Conservation (phyloP, 2,113 vertebrate genomes). For the Sminthopsis crassicaudata region DNA sequence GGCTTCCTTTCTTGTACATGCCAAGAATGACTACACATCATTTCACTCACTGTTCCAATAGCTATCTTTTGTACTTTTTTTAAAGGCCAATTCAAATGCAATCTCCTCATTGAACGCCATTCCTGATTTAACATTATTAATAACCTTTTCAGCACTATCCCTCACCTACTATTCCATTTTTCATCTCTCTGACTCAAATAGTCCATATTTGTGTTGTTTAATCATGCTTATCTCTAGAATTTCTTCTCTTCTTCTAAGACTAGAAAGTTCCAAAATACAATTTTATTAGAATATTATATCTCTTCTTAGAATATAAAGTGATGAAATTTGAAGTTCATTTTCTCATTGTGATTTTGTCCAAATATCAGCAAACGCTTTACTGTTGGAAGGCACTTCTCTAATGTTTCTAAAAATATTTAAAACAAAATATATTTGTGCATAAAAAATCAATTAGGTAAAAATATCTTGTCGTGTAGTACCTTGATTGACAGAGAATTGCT, state of each 20-base stretch:
- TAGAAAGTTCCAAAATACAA: neutral
- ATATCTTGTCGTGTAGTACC: neutral
- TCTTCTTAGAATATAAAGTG: neutral
- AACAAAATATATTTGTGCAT: neutral
- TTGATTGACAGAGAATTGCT: neutral
- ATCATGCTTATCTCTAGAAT: neutral
- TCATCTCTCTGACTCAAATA: neutral
- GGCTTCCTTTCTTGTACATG: neutral
- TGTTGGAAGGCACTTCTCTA: slow-evolving; percentile 17
- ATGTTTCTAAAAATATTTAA: neutral
- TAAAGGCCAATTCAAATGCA: neutral
- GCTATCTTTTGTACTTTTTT: neutral
- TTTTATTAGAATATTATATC: neutral
- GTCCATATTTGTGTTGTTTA: neutral
- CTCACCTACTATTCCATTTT: neutral
- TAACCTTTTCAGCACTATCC: neutral
- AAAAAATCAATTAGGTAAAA: neutral
- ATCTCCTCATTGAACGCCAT: neutral
- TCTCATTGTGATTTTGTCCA: neutral
- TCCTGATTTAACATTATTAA: neutral
- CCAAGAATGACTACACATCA: neutral
- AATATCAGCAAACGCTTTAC: neutral
- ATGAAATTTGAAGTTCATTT: neutral
- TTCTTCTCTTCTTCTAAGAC: neutral
- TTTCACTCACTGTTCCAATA: neutral